These are phyloP conservation scores for Netelia inedita DNA, from an alignment of 2,888 invertebrate genomes.

Conservation along the genomic window DNA sequence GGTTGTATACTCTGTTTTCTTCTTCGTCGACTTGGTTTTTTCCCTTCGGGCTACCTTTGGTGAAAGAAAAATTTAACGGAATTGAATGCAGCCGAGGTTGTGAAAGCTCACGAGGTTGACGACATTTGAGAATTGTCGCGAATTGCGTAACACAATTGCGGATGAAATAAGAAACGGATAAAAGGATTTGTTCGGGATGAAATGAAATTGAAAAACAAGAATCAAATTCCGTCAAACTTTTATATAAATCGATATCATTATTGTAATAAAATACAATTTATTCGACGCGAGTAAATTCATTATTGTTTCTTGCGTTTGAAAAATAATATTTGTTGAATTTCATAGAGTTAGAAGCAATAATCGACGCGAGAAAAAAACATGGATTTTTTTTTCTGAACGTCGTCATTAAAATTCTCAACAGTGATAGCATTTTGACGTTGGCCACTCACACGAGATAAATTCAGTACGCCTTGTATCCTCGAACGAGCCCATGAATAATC, in stretches of 20 bases:
- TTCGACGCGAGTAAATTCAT: not conserved
- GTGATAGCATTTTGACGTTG: not conserved
- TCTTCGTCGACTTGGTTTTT: not conserved
- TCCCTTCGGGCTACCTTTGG: constrained; percentile 2
- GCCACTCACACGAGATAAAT: not conserved
- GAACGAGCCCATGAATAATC: not conserved
- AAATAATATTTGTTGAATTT: too few relatives aligned
- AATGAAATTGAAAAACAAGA: not conserved
- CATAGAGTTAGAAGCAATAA: too few relatives aligned
- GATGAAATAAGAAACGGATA: not conserved
- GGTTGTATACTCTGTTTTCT: not conserved
- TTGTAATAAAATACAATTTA: not conserved
- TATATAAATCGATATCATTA: not conserved
- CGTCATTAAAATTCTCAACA: not conserved
- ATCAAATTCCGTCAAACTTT: not conserved
- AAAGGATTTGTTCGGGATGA: not conserved
- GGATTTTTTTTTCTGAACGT: not conserved
- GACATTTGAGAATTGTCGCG: not conserved
- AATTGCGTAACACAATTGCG: not conserved
- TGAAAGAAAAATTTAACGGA: constrained; percentile 36
- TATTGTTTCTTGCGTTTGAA: too few relatives aligned
- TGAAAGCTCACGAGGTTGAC: constrained; percentile 1
- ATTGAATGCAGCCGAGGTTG: constrained; percentile 33
- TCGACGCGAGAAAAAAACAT: not conserved
- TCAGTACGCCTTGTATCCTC: not conserved